Evolutionary conservation across 1,140 invertebrate genomes (phyloP).

Genomic region (Eupeodes corollae): DNA sequence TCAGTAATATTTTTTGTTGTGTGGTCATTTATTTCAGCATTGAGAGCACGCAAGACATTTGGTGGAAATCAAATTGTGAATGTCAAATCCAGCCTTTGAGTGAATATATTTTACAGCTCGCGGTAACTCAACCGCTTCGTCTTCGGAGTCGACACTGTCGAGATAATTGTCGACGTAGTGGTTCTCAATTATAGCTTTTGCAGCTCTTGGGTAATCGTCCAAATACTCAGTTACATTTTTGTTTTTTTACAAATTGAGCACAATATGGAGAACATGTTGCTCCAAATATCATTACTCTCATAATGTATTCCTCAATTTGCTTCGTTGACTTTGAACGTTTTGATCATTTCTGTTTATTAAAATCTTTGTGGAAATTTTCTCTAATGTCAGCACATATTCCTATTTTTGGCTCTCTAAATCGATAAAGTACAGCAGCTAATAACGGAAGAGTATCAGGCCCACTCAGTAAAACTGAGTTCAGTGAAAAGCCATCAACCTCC

Average conservation of each 20-base stretch:
- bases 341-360: neutral
- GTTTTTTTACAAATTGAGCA: constrained; percentile 13
- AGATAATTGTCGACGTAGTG: constrained; percentile 35
- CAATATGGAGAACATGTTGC: too few species aligned
- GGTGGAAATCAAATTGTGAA: constrained; percentile 6
- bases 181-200: constrained; percentile 15
- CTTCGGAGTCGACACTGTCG: constrained; percentile 10
- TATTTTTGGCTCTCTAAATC: neutral
- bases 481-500: constrained; percentile 5
- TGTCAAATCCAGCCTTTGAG: constrained; percentile 5
- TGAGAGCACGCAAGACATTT: neutral
- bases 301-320: too few species aligned
- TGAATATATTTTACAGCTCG: constrained; percentile 13
- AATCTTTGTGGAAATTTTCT: constrained; percentile 2
- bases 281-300: too few species aligned
- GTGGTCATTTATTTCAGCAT: neutral
- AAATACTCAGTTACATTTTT: constrained; percentile 8
- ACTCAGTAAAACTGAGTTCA: constrained; percentile 15
- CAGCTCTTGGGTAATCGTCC: constrained; percentile 11
- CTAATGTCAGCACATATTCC: neutral
- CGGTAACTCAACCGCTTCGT: constrained; percentile 8
- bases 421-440: too few species aligned
- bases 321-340: neutral
- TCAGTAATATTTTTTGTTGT: neutral
- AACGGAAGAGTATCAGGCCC: constrained; percentile 19